A percentile compares a stretch with the other conserved stretches of the same genome.
Evolutionary conservation across 2,113 vertebrate species (phyloP).

Genomic region (Scatophagus argus): DNA sequence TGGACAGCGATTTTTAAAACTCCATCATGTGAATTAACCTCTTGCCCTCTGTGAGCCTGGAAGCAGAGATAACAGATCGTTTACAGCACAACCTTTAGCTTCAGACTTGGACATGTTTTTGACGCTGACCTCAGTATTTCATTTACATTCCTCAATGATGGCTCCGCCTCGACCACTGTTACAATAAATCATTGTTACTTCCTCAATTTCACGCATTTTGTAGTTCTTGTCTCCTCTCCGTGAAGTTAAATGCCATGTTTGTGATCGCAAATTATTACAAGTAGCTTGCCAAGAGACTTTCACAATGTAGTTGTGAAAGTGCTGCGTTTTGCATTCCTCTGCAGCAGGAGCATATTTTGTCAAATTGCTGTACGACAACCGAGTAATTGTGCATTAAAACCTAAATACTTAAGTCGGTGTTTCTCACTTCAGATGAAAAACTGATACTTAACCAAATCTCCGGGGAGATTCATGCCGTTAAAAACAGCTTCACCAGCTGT

Average conservation of each 20-base stretch:
- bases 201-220: slow-evolving; percentile 51
- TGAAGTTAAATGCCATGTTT: slow-evolving; percentile 37
- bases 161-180: slow-evolving; percentile 24
- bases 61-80: slow-evolving; percentile 44
- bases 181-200: slow-evolving; percentile 65
- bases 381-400: slow-evolving; percentile 47
- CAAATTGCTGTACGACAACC: slow-evolving; percentile 56
- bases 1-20: slow-evolving; percentile 53
- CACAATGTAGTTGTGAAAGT: slow-evolving; percentile 21
- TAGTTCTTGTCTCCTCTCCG: slow-evolving; percentile 24
- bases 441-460: slow-evolving; percentile 13
- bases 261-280: slow-evolving; percentile 33
- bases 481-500: slow-evolving; percentile 59
- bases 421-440: slow-evolving; percentile 50
- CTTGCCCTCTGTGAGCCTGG: slow-evolving; percentile 39
- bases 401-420: slow-evolving; percentile 35
- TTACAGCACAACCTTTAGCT: slow-evolving; percentile 33
- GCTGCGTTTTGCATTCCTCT: slow-evolving; percentile 40
- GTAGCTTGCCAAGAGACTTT: slow-evolving; percentile 23
- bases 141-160: slow-evolving; percentile 37
- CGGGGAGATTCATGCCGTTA: slow-evolving; percentile 28
- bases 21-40: slow-evolving; percentile 65
- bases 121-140: slow-evolving; percentile 39
- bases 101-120: slow-evolving; percentile 31
- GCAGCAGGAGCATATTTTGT: slow-evolving; percentile 21